Evolutionary conservation across 2,113 vertebrate genomes (phyloP).

Genomic region (Lampris incognitus): DNA sequence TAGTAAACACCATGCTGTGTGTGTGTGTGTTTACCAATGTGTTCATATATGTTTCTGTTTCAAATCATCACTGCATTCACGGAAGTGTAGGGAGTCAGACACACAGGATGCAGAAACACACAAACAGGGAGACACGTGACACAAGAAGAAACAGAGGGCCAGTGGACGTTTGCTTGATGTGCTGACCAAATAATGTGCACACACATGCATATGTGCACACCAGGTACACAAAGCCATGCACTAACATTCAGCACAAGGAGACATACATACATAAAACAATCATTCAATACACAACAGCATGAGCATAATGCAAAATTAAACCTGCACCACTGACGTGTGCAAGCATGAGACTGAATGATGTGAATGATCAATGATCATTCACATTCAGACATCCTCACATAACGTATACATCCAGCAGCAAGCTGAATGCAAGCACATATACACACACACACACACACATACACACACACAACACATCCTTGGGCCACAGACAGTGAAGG

Average conservation of each 20-base stretch:
- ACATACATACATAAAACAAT: neutral
- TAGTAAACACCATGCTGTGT: slow-evolving; percentile 61
- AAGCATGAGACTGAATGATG: neutral
- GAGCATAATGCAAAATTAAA: neutral
- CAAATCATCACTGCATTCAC: slow-evolving; percentile 39
- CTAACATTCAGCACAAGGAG: neutral
- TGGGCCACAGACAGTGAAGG: slow-evolving; percentile 73
- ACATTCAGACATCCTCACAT: neutral
- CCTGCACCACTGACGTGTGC: neutral
- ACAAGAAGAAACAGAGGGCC: too few relatives aligned
- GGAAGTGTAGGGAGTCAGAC: slow-evolving; percentile 59
- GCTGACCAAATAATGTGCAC: neutral
- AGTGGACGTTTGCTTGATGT: too few relatives aligned
- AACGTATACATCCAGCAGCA: neutral
- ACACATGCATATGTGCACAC: neutral
- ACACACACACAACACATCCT: slow-evolving; percentile 25
- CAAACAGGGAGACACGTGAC: neutral
- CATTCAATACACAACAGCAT: neutral
- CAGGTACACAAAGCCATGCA: neutral
- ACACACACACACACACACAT: slow-evolving; percentile 16
- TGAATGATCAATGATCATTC: slow-evolving; percentile 6
- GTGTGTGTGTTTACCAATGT: slow-evolving; percentile 21
- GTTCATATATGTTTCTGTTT: slow-evolving; percentile 45
- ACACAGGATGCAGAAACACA: neutral
- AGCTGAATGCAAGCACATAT: slow-evolving; percentile 21